Percentiles rank a stretch among this genome's conserved stretches.
Conservation (phyloP, 1,140 invertebrate species). For the Drosophila persimilis region DNA sequence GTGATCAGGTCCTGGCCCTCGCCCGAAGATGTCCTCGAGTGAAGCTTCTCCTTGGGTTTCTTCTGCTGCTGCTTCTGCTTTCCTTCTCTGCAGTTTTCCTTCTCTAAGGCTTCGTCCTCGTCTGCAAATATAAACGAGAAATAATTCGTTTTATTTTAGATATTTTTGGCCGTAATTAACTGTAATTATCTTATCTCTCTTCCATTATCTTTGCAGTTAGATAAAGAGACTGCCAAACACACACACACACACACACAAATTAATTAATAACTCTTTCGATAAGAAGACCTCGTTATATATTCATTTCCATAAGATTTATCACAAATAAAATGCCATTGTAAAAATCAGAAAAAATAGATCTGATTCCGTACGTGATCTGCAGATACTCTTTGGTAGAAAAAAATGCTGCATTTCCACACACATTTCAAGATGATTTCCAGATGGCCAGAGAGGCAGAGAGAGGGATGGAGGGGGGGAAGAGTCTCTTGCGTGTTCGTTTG, state of each 20-base stretch:
- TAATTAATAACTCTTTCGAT: no score
- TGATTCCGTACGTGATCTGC: no score
- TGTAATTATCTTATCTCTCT: slow-evolving; percentile 46
- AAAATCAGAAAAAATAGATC: no score
- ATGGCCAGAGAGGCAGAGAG: no score
- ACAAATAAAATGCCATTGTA: no score
- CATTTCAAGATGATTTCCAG: no score
- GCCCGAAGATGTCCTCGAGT: slow-evolving; percentile 31
- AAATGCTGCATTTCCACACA: no score
- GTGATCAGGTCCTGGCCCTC: slow-evolving; percentile 55
- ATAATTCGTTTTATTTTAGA: slow-evolving; percentile 12
- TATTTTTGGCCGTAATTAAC: slow-evolving; percentile 4
- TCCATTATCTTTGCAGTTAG: no score
- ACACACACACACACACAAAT: slow-evolving; percentile 13
- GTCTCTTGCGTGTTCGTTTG: slow-evolving; percentile 14
- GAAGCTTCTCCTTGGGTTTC: slow-evolving; percentile 13
- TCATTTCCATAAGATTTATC: no score
- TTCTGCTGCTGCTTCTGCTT: slow-evolving; percentile 18
- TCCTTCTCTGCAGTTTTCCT: slow-evolving; percentile 15
- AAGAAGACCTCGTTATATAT: no score
- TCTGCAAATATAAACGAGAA: slow-evolving; percentile 50
- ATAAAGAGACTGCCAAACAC: background rate
- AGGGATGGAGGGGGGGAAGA: no score
- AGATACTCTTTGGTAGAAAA: no score
- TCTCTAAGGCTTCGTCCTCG: slow-evolving; percentile 57